Evolutionary conservation across 2,888 invertebrate genomes (phyloP).

Genomic region (Crioceris asparagi): DNA sequence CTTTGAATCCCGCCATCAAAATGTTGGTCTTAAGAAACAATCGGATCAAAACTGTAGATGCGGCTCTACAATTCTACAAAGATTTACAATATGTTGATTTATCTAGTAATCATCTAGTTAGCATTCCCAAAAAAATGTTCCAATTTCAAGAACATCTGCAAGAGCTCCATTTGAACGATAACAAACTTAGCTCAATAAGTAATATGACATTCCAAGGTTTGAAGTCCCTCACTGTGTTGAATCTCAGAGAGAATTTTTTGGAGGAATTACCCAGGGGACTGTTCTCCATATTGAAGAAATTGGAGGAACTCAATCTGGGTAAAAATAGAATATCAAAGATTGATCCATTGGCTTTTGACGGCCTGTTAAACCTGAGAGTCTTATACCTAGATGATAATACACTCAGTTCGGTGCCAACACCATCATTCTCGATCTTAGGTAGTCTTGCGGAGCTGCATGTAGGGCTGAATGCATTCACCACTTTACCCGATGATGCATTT

Average conservation of each 20-base stretch:
- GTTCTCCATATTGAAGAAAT: slow-evolving; percentile 61
- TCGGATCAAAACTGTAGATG: slow-evolving; percentile 79
- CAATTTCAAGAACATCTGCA: slow-evolving; percentile 70
- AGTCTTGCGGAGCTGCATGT: slow-evolving; percentile 76
- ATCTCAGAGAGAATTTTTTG: slow-evolving; percentile 69
- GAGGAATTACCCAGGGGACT: slow-evolving; percentile 66
- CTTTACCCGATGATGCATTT: slow-evolving; percentile 67
- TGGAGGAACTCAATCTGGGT: slow-evolving; percentile 78
- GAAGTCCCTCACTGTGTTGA: slow-evolving; percentile 66
- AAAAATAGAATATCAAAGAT: slow-evolving; percentile 75
- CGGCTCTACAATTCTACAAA: slow-evolving; percentile 79
- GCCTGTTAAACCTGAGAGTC: slow-evolving; percentile 63
- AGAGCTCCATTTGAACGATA: slow-evolving; percentile 73
- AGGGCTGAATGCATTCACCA: slow-evolving; percentile 71
- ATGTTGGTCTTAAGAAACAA: slow-evolving; percentile 75
- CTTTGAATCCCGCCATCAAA: slow-evolving; percentile 82
- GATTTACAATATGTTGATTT: slow-evolving; percentile 78
- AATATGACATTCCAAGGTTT: slow-evolving; percentile 73
- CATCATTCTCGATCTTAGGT: slow-evolving; percentile 60
- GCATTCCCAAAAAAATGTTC: slow-evolving; percentile 70
- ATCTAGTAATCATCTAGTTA: slow-evolving; percentile 74
- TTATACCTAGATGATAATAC: slow-evolving; percentile 79
- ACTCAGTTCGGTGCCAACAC: slow-evolving; percentile 63
- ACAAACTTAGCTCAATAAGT: slow-evolving; percentile 70
- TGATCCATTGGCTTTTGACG: slow-evolving; percentile 66